Percentiles rank a stretch among this genome's conserved stretches.
These are phyloP conservation scores for Prenolepis imparis DNA, from an alignment of 2,888 invertebrate genomes.

Conservation along the genomic window DNA sequence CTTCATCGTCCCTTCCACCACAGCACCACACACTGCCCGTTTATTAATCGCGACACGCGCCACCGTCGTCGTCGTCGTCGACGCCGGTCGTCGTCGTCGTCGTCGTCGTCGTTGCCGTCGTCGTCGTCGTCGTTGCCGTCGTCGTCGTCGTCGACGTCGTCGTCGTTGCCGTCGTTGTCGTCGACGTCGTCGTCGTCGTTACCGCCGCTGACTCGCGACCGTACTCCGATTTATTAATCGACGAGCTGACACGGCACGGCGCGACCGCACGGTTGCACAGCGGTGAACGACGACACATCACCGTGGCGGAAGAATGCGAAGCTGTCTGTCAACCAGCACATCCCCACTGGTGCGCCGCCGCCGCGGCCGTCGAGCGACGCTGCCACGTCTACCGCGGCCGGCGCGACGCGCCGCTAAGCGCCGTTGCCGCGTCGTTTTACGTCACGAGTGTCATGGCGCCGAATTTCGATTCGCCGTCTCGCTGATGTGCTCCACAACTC, in stretches of 20 bases:
- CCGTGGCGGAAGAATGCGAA: constrained; percentile 67
- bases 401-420: too few species aligned
- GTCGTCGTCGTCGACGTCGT: constrained; percentile 29
- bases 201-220: constrained; percentile 57
- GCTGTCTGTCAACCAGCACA: constrained; percentile 74
- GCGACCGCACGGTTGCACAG: constrained; percentile 65
- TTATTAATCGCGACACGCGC: constrained; percentile 67
- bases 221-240: constrained; percentile 44
- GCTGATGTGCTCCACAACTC: not conserved
- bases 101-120: constrained; percentile 32
- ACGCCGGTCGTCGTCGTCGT: constrained; percentile 31
- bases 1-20: constrained; percentile 83
- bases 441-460: not conserved
- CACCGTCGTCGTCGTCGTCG: constrained; percentile 55
- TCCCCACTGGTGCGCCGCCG: constrained; percentile 60
- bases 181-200: constrained; percentile 6
- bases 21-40: constrained; percentile 84
- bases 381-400: constrained; percentile 62
- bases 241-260: constrained; percentile 60
- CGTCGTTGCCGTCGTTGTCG: constrained; percentile 26
- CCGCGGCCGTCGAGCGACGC: constrained; percentile 56
- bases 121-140: constrained; percentile 38
- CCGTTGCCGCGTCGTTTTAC: constrained; percentile 59
- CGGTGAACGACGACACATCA: constrained; percentile 72
- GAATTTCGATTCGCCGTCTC: not conserved